Base-by-base conservation (phyloP, 2,888 invertebrate species). In the Conops quadrifasciatus region DNA sequence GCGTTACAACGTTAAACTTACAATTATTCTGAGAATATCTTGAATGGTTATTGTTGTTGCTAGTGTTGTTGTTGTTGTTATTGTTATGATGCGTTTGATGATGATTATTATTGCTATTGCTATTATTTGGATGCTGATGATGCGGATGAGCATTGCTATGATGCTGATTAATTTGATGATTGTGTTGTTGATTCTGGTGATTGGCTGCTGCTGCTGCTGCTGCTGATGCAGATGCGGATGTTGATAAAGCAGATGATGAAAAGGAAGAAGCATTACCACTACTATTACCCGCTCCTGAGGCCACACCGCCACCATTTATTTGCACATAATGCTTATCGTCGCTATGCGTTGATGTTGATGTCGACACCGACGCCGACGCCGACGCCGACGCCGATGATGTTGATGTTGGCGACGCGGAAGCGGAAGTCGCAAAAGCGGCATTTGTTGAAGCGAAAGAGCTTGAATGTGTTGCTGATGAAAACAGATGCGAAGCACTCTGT, bases 321-420 rank as follows among this genome's bases (percentile, higher is more conserved):
- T 80, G 79, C 78, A 81, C 79, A 78, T 79, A 80, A 74, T 77
- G 80, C 72, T 81, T 80, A 73, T 80, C 80, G 73, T 79, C 79
- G 71, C 73, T 78, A 71, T 75, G 73, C 69, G 75, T 76, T 72
- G 78, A 74, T 72, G 77, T 72, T 72, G 75, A 73, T 73, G 75
- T 66, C 71, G 75, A 70, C 53, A 76, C 53, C 67, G 77, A 58
- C 58, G 75, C 28, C n/a, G n/a, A n/a, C n/a, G n/a, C n/a, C n/a
- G n/a, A n/a, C n/a, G n/a, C n/a, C n/a, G n/a, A n/a, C 19, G 75
- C 67, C 67, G 75, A 69, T 60, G 76, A 56, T 67, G 74, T 60
- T 56, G 75, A 49, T 71, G 78, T 70, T 73, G 77, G 67, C 71
- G 76, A 69, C 70, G 75, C 67, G 64, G 73, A 58, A 73, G 75